Conservation (phyloP, 2,888 invertebrate species). For the Phengaris alcon region DNA sequence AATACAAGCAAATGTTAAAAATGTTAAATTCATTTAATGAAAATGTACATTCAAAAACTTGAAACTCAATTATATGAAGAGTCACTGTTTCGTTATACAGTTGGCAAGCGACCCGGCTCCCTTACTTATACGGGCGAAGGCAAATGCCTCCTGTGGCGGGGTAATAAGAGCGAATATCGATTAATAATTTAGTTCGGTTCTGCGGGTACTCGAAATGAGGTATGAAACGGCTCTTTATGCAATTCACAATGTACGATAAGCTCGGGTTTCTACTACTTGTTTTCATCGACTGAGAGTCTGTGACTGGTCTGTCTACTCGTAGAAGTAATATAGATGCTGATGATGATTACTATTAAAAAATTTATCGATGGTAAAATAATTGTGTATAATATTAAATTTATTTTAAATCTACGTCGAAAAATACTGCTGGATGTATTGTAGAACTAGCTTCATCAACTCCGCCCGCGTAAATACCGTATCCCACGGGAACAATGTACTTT, state of each 20-base stretch:
- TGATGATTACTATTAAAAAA: too few relatives aligned
- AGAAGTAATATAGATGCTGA: too few relatives aligned
- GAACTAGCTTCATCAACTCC: too few relatives aligned
- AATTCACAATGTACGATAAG: constrained; percentile 37
- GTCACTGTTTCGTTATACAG: constrained; percentile 30
- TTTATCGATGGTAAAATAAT: too few relatives aligned
- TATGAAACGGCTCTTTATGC: constrained; percentile 35
- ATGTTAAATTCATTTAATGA: constrained; percentile 33
- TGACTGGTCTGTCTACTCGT: neutral
- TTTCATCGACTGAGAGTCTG: constrained; percentile 3
- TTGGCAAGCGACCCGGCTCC: constrained; percentile 23
- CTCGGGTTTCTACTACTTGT: neutral
- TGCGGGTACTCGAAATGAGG: constrained; percentile 30
- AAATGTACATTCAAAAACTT: constrained; percentile 47
- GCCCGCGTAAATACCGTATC: too few relatives aligned
- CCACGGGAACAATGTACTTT: too few relatives aligned
- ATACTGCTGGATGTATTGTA: too few relatives aligned
- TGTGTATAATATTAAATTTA: too few relatives aligned
- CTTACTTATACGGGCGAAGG: neutral
- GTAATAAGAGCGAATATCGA: constrained; percentile 5
- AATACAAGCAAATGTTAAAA: constrained; percentile 24
- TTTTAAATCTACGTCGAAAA: too few relatives aligned
- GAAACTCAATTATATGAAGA: constrained; percentile 54
- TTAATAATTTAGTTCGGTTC: constrained; percentile 21
- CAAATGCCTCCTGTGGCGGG: neutral